A percentile compares a stretch with the other conserved stretches of the same genome.
phyloP scores from a whole-genome alignment of 2,113 vertebrate species.

The Ochotona princeps region DNA sequence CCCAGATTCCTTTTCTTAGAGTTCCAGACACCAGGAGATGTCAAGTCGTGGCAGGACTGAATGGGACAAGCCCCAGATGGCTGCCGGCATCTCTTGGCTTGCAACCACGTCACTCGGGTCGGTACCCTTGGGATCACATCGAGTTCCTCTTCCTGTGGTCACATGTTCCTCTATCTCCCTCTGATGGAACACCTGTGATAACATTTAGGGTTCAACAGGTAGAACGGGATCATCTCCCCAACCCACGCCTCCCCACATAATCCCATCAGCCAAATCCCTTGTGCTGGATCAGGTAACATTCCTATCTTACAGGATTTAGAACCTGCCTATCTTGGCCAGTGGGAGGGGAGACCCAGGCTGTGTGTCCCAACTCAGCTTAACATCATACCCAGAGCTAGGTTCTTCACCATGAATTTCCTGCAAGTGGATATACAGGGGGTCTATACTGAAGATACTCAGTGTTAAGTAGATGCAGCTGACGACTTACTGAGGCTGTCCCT shows the following conservation, averaged over 20 bases:
- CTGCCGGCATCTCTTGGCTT: neutral
- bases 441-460: neutral
- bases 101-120: neutral
- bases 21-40: neutral
- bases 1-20: neutral
- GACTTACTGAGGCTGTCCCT: constrained; percentile 41
- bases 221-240: neutral
- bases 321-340: neutral
- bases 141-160: neutral
- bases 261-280: neutral
- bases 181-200: neutral
- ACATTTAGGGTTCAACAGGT: neutral
- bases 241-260: neutral
- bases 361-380: neutral
- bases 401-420: neutral
- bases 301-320: neutral
- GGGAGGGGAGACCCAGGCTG: too few species aligned
- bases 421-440: neutral
- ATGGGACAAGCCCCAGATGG: neutral
- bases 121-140: neutral
- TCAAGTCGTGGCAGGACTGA: neutral
- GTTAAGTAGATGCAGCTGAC: neutral
- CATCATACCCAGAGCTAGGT: neutral
- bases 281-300: neutral
- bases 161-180: neutral